These are phyloP conservation scores for Macropus fuliginosus DNA, from an alignment of 2,797 vertebrate species.

Conservation along the genomic window DNA sequence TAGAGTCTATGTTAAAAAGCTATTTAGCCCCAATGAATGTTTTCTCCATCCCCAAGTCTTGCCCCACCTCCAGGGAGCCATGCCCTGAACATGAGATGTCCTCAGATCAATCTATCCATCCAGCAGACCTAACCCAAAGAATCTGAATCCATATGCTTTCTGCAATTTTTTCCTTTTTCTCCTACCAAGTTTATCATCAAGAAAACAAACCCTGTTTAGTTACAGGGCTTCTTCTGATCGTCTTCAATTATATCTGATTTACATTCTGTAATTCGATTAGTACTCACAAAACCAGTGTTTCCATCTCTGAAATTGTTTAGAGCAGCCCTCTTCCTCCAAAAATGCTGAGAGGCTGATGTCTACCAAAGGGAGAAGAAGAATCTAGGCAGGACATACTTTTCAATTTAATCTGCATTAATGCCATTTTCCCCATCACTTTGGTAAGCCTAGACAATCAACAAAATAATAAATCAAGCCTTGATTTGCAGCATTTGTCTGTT, in stretches of 20 bases:
- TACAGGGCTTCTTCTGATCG: slow-evolving; percentile 55
- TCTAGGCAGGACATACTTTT: not conserved
- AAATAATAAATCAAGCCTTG: not conserved
- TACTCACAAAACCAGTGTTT: slow-evolving; percentile 56
- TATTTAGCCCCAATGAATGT: slow-evolving; percentile 8
- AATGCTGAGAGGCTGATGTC: not conserved
- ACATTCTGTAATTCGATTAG: slow-evolving; percentile 60
- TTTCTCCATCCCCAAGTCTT: slow-evolving; percentile 29
- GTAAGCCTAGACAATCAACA: not conserved
- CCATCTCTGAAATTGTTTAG: slow-evolving; percentile 60
- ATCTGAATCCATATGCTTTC: slow-evolving; percentile 48
- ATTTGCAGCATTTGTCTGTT: not conserved
- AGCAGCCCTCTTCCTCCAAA: slow-evolving; percentile 36
- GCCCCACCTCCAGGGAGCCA: not conserved
- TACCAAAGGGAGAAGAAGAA: not conserved
- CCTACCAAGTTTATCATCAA: slow-evolving; percentile 18
- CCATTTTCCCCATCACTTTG: not conserved
- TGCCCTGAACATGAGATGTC: not conserved
- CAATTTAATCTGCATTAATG: not conserved
- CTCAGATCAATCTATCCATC: slow-evolving; percentile 24
- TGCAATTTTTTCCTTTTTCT: slow-evolving; percentile 41
- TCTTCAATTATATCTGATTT: slow-evolving; percentile 56
- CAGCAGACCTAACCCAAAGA: slow-evolving; percentile 21
- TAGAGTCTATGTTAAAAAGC: slow-evolving; percentile 40
- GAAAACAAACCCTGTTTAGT: slow-evolving; percentile 40